These are phyloP conservation scores for Labeo catla DNA, from an alignment of 2,113 vertebrate genomes.

Conservation along the genomic window DNA sequence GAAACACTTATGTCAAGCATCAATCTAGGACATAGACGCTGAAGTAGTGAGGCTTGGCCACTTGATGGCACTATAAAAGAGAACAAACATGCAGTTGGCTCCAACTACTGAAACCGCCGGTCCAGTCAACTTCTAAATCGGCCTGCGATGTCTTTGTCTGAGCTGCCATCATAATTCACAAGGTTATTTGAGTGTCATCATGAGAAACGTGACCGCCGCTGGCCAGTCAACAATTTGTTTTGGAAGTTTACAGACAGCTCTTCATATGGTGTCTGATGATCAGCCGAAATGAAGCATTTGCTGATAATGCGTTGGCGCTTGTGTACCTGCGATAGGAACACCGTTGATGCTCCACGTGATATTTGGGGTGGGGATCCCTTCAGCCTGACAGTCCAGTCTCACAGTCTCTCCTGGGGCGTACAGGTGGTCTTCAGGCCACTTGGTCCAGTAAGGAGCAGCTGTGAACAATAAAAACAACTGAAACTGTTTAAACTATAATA, in stretches of 20 bases:
- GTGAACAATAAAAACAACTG: not conserved
- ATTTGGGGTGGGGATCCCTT: conserved; percentile 80
- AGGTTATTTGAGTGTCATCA: no score
- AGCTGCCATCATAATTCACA: not conserved
- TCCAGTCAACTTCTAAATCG: not conserved
- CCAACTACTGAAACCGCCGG: no score
- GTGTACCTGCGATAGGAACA: conserved; percentile 71
- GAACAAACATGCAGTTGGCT: no score
- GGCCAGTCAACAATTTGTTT: no score
- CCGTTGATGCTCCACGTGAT: conserved; percentile 87
- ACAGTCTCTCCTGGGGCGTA: conserved; percentile 82
- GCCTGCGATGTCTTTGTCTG: no score
- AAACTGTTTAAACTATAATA: not conserved
- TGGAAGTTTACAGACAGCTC: no score
- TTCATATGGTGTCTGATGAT: no score
- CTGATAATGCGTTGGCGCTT: not conserved
- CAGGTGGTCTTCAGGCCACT: conserved; percentile 70
- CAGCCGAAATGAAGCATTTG: not conserved
- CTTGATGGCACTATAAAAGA: no score
- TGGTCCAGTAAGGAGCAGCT: conserved; percentile 86
- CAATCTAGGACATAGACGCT: no score
- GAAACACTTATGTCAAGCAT: no score
- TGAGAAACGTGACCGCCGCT: no score
- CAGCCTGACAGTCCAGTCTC: conserved; percentile 80
- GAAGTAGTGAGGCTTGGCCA: no score